Evolutionary conservation across 64 coral and sea anemone species (phyloP).

Genomic region (Montipora capricornis): DNA sequence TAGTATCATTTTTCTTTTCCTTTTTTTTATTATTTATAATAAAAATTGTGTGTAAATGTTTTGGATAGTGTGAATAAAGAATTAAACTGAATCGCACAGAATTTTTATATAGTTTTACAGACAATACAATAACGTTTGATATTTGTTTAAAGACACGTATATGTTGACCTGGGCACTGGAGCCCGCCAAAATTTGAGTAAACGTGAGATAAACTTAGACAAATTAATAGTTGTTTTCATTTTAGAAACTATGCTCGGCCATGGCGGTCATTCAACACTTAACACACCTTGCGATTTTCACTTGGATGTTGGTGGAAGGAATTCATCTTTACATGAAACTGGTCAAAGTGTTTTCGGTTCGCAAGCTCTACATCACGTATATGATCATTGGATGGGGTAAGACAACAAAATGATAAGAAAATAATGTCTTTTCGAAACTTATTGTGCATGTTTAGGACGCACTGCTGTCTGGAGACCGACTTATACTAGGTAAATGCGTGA

Average conservation of each 20-base stretch:
- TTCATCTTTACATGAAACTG: constrained; percentile 82
- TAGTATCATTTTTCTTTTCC: no score
- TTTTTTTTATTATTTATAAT: no score
- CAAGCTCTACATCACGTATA: constrained; percentile 64
- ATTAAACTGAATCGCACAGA: no score
- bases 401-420: neutral
- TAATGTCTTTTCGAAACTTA: neutral
- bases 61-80: no score
- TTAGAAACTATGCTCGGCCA: constrained; percentile 55
- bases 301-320: constrained; percentile 78
- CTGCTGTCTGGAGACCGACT: no score
- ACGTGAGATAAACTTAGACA: neutral
- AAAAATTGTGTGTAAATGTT: no score
- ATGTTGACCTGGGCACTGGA: no score
- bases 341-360: constrained; percentile 76
- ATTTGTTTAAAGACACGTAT: no score
- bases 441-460: neutral
- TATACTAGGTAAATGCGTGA: no score
- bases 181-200: neutral
- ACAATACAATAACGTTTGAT: no score
- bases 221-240: neutral
- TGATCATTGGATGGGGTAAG: constrained; percentile 79
- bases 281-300: constrained; percentile 57
- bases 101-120: no score
- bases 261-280: constrained; percentile 62